These are phyloP conservation scores for Spodoptera frugiperda DNA, from an alignment of 1,140 invertebrate genomes.

Conservation along the genomic window DNA sequence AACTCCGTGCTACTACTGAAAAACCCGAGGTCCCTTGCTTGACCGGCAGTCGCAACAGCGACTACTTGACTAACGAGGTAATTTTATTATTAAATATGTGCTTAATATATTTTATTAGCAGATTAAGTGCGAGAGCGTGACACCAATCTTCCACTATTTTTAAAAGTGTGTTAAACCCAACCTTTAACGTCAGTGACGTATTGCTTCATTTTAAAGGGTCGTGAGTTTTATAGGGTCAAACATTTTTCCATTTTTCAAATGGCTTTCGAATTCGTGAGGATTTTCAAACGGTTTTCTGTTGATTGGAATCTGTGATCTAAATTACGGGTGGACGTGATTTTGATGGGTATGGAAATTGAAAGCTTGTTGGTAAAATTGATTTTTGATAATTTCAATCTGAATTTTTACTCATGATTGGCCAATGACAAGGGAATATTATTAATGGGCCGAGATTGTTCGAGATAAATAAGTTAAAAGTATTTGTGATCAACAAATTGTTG, in stretches of 20 bases:
- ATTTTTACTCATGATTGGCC: not conserved
- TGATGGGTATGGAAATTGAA: slow-evolving; percentile 2
- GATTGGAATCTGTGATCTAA: slow-evolving; percentile 31
- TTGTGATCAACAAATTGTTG: too few species aligned
- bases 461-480: too few species aligned
- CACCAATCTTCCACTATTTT: not conserved
- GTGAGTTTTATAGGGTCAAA: slow-evolving; percentile 1
- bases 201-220: slow-evolving; percentile 7
- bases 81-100: too few species aligned
- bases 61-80: too few species aligned
- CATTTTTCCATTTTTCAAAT: slow-evolving; percentile 5
- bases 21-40: too few species aligned
- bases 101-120: too few species aligned
- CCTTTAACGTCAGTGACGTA: not conserved
- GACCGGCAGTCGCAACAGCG: too few species aligned
- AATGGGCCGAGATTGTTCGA: too few species aligned
- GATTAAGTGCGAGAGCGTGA: too few species aligned
- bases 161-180: not conserved
- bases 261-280: not conserved
- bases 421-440: not conserved
- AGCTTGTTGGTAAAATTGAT: not conserved
- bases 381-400: not conserved
- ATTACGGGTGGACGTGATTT: slow-evolving; percentile 16
- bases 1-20: too few species aligned
- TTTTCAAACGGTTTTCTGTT: not conserved